Conservation (phyloP, 2,797 vertebrate species). For the Podarcis lilfordi region DNA sequence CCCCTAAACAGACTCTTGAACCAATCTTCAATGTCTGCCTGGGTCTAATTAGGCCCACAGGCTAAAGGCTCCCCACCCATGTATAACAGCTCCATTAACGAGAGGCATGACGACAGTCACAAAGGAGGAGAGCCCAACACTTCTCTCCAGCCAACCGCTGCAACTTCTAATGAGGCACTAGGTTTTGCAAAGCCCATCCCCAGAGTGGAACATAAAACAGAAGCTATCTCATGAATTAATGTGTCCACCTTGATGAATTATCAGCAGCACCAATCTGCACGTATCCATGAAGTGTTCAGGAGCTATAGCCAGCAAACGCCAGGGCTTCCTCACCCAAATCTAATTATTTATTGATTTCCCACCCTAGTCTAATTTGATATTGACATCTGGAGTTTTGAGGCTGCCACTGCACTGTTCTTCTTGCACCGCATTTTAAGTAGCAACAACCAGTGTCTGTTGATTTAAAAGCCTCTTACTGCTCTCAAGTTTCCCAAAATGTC, state of each 20-base stretch:
- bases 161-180: background rate
- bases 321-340: background rate
- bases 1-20: too few relatives aligned
- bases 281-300: background rate
- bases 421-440: background rate
- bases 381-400: background rate
- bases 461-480: background rate
- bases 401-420: background rate
- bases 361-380: background rate
- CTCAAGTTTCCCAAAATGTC: conserved; percentile 26
- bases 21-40: too few relatives aligned
- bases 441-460: background rate
- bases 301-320: background rate
- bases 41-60: too few relatives aligned
- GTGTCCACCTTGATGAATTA: background rate
- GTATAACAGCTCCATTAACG: background rate
- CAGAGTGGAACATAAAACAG: background rate
- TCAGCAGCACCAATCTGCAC: background rate
- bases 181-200: background rate
- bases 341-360: background rate
- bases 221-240: background rate
- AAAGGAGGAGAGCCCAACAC: background rate
- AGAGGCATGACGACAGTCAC: background rate
- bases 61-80: too few relatives aligned
- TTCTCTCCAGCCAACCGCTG: background rate